Evolutionary conservation across 2,797 vertebrate species (phyloP), one percentile per base, ranked within the genome.

Genomic region (Sphenodon punctatus): DNA sequence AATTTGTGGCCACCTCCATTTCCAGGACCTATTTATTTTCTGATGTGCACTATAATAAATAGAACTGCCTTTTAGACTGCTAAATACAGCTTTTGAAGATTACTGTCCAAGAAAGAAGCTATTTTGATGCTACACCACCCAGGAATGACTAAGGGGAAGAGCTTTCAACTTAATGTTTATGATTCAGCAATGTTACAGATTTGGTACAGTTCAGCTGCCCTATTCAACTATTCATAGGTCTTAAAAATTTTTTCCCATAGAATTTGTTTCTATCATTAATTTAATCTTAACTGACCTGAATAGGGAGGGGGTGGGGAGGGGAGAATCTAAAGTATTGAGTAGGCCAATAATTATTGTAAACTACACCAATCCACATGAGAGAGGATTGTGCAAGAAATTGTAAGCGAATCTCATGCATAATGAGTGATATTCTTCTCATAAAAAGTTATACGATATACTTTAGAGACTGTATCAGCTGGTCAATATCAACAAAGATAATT

Each of bases 1-100:
- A 92, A 92, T 89, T 88, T 86, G 80, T 43, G 80, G 59, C 68
- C 73, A 83, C 48, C 63, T 87, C 22, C 12, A 59, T 76, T 84
- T 85, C 58, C 38, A 78, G 22, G 59, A 53, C 3, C 6, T n/a
- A 55, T 3, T n/a, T 39, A n/a, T n/a, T n/a, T 72, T 67, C 80
- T 7, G 20, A 20, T 10, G 30, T 60, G 20, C 27, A 67, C 42
- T 79, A 64, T 63, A 85, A 68, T 78, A 84, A 79, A 86, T 89
- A 51, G 63, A 39, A n/a, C 75, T 84, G 72, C 51, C 71, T 12
- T 10, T 86, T 82, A 85, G 70, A 20, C 60, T 74, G 51, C 60
- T 1, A 3, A 80, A 39, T 67, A 78, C 39, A 30, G 41, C 32
- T 82, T 81, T 75, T 41, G 60, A 80, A 86, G 79, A 75, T 59